A percentile compares a stretch with the other conserved stretches of the same genome.
These are phyloP conservation scores for Nomada fabriciana DNA, from an alignment of 2,888 invertebrate genomes.

Conservation along the genomic window DNA sequence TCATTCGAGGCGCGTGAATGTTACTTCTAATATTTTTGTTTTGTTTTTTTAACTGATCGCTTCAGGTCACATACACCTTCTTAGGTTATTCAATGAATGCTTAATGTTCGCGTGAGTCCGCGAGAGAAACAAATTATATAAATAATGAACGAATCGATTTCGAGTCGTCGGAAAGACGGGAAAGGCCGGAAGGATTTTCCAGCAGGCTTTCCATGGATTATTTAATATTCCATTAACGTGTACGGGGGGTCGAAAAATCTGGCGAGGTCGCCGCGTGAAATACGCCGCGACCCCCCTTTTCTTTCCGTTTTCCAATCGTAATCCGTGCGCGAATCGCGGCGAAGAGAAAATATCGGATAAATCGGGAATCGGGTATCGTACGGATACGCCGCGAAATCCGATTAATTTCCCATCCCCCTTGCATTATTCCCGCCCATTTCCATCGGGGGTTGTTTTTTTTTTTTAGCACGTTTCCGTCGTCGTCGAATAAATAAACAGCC, in stretches of 20 bases:
- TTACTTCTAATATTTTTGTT: too few species aligned
- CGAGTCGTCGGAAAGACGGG: too few species aligned
- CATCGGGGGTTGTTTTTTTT: background rate
- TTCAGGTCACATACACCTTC: too few species aligned
- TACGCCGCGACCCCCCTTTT: conserved; percentile 31
- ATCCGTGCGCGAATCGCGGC: conserved; percentile 39
- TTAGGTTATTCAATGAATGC: too few species aligned
- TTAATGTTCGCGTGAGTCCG: too few species aligned
- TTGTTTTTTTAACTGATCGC: too few species aligned
- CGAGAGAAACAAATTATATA: too few species aligned
- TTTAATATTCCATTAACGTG: conserved; percentile 58
- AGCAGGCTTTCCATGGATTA: conserved; percentile 13
- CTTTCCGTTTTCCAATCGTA: conserved; percentile 5
- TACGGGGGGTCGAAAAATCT: conserved; percentile 30
- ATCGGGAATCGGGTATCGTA: conserved; percentile 56
- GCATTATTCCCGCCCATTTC: conserved; percentile 50
- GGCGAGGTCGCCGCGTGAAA: conserved; percentile 28
- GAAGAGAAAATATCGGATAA: conserved; percentile 55
- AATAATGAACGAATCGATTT: too few species aligned
- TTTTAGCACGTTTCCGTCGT: background rate
- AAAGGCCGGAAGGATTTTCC: too few species aligned
- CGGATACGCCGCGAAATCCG: conserved; percentile 45
- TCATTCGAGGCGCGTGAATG: too few species aligned
- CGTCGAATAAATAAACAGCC: conserved; percentile 5
- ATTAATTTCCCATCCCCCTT: conserved; percentile 51